Evolutionary conservation across 2,888 invertebrate species (phyloP).

Genomic region (Azorinus chamasolen): DNA sequence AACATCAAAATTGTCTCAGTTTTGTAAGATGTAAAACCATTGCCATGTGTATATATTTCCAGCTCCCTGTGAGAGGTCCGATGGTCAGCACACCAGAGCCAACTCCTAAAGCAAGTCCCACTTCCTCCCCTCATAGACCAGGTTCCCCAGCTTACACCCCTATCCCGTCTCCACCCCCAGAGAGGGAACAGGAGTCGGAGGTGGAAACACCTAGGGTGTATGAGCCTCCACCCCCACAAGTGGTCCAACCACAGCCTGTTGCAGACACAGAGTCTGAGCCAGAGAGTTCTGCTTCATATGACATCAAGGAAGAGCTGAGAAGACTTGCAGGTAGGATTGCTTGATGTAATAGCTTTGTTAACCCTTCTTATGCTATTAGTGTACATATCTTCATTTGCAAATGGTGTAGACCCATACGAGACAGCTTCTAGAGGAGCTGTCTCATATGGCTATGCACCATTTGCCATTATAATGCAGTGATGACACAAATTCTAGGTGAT

Average conservation of each 20-base stretch:
- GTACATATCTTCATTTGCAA: too few species aligned
- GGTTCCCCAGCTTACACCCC: conserved; percentile 71
- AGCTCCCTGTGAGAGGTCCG: conserved; percentile 28
- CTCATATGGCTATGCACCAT: too few species aligned
- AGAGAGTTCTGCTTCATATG: conserved; percentile 76
- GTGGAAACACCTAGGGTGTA: conserved; percentile 22
- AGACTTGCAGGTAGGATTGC: conserved; percentile 69
- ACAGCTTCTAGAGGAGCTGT: too few species aligned
- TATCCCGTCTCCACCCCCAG: conserved; percentile 54
- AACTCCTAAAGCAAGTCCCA: conserved; percentile 75
- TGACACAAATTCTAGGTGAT: too few species aligned
- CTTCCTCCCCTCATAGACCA: conserved; percentile 61
- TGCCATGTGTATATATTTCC: too few species aligned
- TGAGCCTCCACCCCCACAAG: conserved; percentile 42
- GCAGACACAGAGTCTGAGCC: conserved; percentile 72
- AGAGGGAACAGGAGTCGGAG: neutral
- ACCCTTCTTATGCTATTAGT: too few species aligned
- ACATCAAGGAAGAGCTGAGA: conserved; percentile 76
- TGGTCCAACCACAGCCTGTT: conserved; percentile 29
- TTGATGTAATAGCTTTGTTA: too few species aligned
- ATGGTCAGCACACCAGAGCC: conserved; percentile 67
- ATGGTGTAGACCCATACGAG: too few species aligned
- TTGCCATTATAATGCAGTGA: too few species aligned
- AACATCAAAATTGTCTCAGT: too few species aligned
- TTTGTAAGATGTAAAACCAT: too few species aligned